Percentiles rank a stretch among this genome's conserved stretches.
These are phyloP conservation scores for Pemphredon lugubris DNA, from an alignment of 2,888 invertebrate species.

Conservation along the genomic window DNA sequence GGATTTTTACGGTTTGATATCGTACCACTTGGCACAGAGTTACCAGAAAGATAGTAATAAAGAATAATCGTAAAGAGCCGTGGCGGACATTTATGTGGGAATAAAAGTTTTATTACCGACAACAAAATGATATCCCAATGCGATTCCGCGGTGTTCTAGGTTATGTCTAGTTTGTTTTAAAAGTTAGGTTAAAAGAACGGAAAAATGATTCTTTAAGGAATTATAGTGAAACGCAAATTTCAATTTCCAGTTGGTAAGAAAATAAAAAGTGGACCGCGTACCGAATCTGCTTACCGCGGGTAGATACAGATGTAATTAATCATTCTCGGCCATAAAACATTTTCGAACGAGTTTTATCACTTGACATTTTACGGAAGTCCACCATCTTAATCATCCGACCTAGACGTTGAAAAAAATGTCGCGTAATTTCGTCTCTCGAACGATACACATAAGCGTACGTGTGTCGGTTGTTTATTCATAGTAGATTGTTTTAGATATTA, in stretches of 20 bases:
- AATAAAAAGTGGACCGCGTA: background rate
- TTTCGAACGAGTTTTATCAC: conserved; percentile 21
- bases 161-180: too few species aligned
- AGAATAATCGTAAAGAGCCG: too few species aligned
- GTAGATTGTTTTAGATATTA: background rate
- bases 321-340: conserved; percentile 29
- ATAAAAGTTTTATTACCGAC: too few species aligned
- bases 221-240: too few species aligned
- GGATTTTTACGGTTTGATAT: too few species aligned
- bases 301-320: conserved; percentile 35
- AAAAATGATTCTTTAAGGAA: too few species aligned
- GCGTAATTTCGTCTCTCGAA: conserved; percentile 9
- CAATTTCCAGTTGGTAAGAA: background rate
- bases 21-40: too few species aligned
- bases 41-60: too few species aligned
- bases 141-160: too few species aligned
- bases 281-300: conserved; percentile 1
- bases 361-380: conserved; percentile 26
- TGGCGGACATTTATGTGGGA: too few species aligned
- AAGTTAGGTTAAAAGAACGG: too few species aligned
- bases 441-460: background rate
- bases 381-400: conserved; percentile 10
- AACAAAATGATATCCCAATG: too few species aligned
- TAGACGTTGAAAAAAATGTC: conserved; percentile 18
- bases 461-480: background rate